phyloP scores from a whole-genome alignment of 2,888 invertebrate genomes.

The Andrena bucephala region DNA sequence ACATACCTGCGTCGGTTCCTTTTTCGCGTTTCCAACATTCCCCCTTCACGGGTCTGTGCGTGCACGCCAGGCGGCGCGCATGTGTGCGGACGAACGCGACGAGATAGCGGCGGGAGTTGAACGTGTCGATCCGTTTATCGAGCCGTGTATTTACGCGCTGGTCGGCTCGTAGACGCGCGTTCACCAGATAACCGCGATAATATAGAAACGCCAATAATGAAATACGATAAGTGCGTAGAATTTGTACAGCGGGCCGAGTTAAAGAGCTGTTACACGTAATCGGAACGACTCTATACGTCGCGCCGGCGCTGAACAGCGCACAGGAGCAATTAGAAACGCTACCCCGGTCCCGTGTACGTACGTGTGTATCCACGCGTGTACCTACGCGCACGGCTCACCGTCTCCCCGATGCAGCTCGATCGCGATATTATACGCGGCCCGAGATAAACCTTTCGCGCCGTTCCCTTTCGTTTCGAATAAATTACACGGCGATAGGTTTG shows the following conservation, averaged over 20 bases:
- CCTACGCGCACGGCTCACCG: not conserved
- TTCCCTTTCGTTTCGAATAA: constrained; percentile 44
- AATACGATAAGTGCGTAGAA: constrained; percentile 60
- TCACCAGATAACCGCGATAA: constrained; percentile 61
- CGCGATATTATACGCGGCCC: constrained; percentile 45
- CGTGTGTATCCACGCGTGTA: constrained; percentile 10
- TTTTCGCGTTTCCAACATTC: constrained; percentile 26
- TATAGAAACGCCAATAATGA: constrained; percentile 68
- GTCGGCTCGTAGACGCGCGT: constrained; percentile 58
- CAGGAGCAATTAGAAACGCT: constrained; percentile 58
- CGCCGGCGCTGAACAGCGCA: constrained; percentile 14
- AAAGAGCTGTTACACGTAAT: constrained; percentile 58
- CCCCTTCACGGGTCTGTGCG: not conserved
- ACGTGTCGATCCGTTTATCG: constrained; percentile 68
- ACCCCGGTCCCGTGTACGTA: constrained; percentile 5
- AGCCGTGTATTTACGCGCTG: constrained; percentile 66
- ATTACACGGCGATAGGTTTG: constrained; percentile 44
- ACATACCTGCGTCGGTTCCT: constrained; percentile 11
- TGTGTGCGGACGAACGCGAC: constrained; percentile 17
- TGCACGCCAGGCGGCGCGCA: not conserved
- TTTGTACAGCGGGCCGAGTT: constrained; percentile 41
- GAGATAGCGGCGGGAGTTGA: constrained; percentile 50
- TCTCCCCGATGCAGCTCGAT: constrained; percentile 16
- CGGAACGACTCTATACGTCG: constrained; percentile 65
- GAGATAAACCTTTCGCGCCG: constrained; percentile 31